phyloP scores from a whole-genome alignment of 2,888 invertebrate species.

The Baronia brevicornis region DNA sequence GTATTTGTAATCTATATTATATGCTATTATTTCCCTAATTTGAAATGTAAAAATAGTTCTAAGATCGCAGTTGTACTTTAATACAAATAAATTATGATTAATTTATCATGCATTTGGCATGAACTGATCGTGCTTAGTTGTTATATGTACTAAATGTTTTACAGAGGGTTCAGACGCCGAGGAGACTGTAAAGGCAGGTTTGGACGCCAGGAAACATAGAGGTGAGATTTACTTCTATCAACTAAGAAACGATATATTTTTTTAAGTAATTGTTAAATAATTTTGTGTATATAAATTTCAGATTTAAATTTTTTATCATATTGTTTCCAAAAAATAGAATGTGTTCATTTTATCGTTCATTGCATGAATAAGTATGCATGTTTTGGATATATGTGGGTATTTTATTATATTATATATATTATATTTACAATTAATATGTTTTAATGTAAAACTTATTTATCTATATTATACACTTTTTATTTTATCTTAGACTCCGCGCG shows the following conservation, averaged over 20 bases:
- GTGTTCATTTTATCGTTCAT: not conserved
- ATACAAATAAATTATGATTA: conserved; percentile 8
- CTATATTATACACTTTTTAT: not conserved
- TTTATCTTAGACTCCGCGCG: too few species aligned
- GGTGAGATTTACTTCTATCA: conserved; percentile 36
- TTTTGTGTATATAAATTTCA: not conserved
- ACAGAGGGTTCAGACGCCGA: conserved; percentile 69
- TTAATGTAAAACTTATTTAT: not conserved
- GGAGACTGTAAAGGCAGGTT: conserved; percentile 52
- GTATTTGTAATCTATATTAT: too few species aligned
- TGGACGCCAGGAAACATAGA: conserved; percentile 55
- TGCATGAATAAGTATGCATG: conserved; percentile 6
- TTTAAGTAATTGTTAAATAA: too few species aligned
- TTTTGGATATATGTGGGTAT: not conserved
- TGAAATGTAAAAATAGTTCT: not conserved
- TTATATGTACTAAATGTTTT: conserved; percentile 58
- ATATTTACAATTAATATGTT: not conserved
- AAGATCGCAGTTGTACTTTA: conserved; percentile 1
- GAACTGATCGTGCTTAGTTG: conserved; percentile 28
- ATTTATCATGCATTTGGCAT: conserved; percentile 14
- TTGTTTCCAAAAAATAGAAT: not conserved
- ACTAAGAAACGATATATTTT: not conserved
- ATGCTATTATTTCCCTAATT: not conserved
- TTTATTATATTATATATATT: not conserved
- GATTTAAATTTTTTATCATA: not conserved